Evolutionary conservation across 2,888 invertebrate species (phyloP), one percentile per base, ranked within the genome.

Genomic region (Priocnemis perturbator): DNA sequence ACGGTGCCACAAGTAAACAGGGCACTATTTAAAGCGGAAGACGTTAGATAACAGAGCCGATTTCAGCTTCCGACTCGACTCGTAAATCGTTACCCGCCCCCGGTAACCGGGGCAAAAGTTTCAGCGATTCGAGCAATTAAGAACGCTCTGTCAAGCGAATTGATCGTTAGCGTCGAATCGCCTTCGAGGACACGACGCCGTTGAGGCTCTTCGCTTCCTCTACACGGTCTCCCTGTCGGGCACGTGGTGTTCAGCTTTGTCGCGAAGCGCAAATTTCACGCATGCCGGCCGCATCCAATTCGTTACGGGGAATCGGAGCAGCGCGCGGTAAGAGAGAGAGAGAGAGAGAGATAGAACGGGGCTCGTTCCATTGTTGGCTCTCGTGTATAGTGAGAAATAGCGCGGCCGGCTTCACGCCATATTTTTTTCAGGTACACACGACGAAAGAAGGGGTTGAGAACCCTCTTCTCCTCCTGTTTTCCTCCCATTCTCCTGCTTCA

Each of bases 381-480:
- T 69, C 55, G 58, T 53, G 62, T 64, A 63, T 60, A 61, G 50
- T 60, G 70, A 70, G 76, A 79, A 78, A 76, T 76, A 74, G 72
- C 69, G 64, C 56, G 67, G 69, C 58, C 71, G 73, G 76, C 76
- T 78, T 78, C 77, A 69, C 77, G 73, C 76, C 67, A 71, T 63
- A 61, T 60, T 75, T 73, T 77, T 76, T 76, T 73, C 67, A 74
- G 69, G 69, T 61, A 66, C 71, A 75, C 75, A 77, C 75, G 72
- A 66, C 67, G 64, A 65, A 60, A 53, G 63, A 61, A 63, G 60
- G 76, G 67, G 70, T 75, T 71, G 69, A 67, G 76, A 75, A 73
- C 68, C 77, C 67, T 66, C 66, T 57, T 69, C 74, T 64, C 47
- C 44, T 37, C 52, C 53, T 45, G 55, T 26, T 55, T 53, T 62